Evolutionary conservation across 1,140 invertebrate species (phyloP).

Genomic region (Drosophila yakuba): DNA sequence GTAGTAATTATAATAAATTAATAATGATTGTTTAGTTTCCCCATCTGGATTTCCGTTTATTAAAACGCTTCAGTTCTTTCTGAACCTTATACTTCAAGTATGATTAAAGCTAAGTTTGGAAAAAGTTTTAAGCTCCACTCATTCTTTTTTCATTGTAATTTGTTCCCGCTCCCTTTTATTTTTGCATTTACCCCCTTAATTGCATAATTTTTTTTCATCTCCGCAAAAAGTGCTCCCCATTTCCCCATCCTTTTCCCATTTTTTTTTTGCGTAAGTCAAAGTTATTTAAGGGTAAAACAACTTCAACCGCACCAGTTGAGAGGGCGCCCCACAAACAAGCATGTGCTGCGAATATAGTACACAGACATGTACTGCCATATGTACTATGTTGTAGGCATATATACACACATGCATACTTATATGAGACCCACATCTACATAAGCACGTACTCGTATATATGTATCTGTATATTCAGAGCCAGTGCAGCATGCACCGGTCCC

Average conservation of each 20-base stretch:
- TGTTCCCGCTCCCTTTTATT: constrained; percentile 9
- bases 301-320: constrained; percentile 38
- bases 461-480: constrained; percentile 30
- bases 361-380: constrained; percentile 22
- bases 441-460: neutral
- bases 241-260: neutral
- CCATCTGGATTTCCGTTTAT: neutral
- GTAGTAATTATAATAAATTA: too few species aligned
- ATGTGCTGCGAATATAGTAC: constrained; percentile 32
- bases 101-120: too few species aligned
- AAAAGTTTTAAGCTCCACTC: neutral
- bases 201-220: constrained; percentile 49
- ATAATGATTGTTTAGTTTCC: neutral
- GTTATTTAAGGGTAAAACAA: constrained; percentile 41
- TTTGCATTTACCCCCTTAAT: constrained; percentile 38
- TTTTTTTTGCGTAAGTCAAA: constrained; percentile 28
- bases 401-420: neutral
- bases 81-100: too few species aligned
- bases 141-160: constrained; percentile 7
- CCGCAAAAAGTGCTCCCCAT: constrained; percentile 13
- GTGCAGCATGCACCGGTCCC: constrained; percentile 71
- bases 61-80: too few species aligned
- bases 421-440: neutral
- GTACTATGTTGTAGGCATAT: neutral
- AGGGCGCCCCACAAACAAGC: constrained; percentile 42